phyloP scores from a whole-genome alignment of 2,888 invertebrate genomes.

The Hypena proboscidalis region DNA sequence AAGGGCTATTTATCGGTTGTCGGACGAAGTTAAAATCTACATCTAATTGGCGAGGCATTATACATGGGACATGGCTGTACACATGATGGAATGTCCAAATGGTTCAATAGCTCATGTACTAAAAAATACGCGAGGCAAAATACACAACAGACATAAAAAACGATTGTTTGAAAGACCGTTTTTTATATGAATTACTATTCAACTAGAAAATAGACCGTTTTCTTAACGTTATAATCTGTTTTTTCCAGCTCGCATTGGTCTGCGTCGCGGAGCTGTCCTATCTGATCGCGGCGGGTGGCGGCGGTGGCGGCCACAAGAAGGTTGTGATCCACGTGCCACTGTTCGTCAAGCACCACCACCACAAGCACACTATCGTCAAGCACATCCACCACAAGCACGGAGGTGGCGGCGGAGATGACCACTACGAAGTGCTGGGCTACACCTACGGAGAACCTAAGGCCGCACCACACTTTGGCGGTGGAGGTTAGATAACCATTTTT shows the following conservation, averaged over 20 bases:
- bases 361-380: conserved; percentile 91
- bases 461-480: conserved; percentile 78
- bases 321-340: conserved; percentile 92
- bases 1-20: too few relatives aligned
- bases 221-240: conserved; percentile 16
- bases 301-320: conserved; percentile 87
- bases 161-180: too few relatives aligned
- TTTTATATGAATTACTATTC: too few relatives aligned
- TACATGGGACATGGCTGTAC: too few relatives aligned
- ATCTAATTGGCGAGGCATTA: too few relatives aligned
- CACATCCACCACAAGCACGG: conserved; percentile 88
- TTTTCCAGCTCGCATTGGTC: conserved; percentile 69
- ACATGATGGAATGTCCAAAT: too few relatives aligned
- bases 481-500: conserved; percentile 51
- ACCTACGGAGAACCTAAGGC: conserved; percentile 87
- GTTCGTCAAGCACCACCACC: conserved; percentile 91
- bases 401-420: conserved; percentile 85
- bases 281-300: conserved; percentile 73
- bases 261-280: conserved; percentile 69
- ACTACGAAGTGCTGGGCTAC: conserved; percentile 89
- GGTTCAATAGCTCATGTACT: too few relatives aligned
- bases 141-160: too few relatives aligned
- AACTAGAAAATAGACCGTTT: too few relatives aligned
- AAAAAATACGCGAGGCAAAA: too few relatives aligned
- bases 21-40: too few relatives aligned